Evolutionary conservation across 2,888 invertebrate species (phyloP).

Genomic region (Caenorhabditis parvicauda): DNA sequence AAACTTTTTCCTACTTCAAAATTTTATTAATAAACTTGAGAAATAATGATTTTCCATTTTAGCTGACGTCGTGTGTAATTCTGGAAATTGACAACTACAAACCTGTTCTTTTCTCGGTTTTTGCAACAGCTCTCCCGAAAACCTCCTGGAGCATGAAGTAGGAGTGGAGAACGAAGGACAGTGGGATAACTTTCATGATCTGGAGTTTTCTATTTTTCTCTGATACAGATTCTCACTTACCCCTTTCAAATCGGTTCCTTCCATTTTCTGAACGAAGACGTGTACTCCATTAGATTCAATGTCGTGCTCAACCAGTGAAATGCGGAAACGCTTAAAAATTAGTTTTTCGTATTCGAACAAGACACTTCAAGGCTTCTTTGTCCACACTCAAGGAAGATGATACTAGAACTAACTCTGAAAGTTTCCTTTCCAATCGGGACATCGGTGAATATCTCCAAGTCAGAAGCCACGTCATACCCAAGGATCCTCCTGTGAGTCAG

Average conservation of each 20-base stretch:
- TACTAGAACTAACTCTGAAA: slow-evolving; percentile 38
- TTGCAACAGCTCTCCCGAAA: slow-evolving; percentile 49
- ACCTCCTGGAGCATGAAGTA: slow-evolving; percentile 56
- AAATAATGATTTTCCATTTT: too few species aligned
- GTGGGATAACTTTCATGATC: slow-evolving; percentile 54
- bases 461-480: slow-evolving; percentile 38
- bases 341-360: neutral
- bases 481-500: slow-evolving; percentile 20
- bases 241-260: slow-evolving; percentile 53
- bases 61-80: neutral
- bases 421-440: slow-evolving; percentile 38
- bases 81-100: neutral
- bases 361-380: neutral
- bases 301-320: slow-evolving; percentile 42
- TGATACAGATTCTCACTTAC: slow-evolving; percentile 9
- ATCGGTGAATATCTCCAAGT: slow-evolving; percentile 33
- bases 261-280: slow-evolving; percentile 58
- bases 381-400: neutral
- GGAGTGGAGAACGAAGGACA: slow-evolving; percentile 53
- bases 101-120: slow-evolving; percentile 50
- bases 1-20: too few species aligned
- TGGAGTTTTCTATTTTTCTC: slow-evolving; percentile 8
- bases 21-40: too few species aligned
- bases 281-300: slow-evolving; percentile 48
- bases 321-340: slow-evolving; percentile 47